Evolutionary conservation across 1,140 invertebrate genomes (phyloP), one percentile per base, ranked within the genome.

Genomic region (Anoplolepis gracilipes): DNA sequence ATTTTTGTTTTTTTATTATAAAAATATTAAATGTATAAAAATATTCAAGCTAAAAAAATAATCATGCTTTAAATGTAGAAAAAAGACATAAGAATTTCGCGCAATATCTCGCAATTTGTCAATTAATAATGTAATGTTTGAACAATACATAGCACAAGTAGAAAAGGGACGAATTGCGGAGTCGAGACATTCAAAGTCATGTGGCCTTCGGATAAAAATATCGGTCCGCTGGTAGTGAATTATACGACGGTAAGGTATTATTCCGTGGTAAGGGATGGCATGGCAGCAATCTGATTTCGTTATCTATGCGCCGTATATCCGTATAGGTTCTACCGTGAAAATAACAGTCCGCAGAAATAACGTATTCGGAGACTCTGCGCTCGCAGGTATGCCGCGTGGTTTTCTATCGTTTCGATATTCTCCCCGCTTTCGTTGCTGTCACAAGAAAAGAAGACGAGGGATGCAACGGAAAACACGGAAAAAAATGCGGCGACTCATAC

Each of bases 231-330:
- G 25, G 67, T 59, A 76, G 82, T 91, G 91, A 91, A 79, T 90
- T 91, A 91, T 91, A 85, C 77, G 62, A 81, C 77, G 57, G 84
- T 77, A 84, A 90, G 88, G 86, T 88, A 86, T 90, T 89, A 91
- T 91, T 91, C 87, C 81, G 62, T 33, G 70, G 85, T 84, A 89
- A 91, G 85, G 79, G 85, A 88, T 86, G 88, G 85, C 85, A 78
- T 69, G 55, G 72, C 70, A 59, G 86, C 82, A 84, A 88, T 88
- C 90, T 85, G 90, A 91, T 91, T 86, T 81, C 87, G 78, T 91
- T 91, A 90, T 91, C 88, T 76, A 85, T 78, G 65, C 78, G 78
- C 85, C 73, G 46, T 19, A 62, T 87, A 59, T 61, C 61, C 57
- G 79, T 16, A 49, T 87, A 87, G 72, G 79, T 85, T 61, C 49